These are phyloP conservation scores for Diabrotica virgifera DNA, from an alignment of 1,140 invertebrate species.

Conservation along the genomic window DNA sequence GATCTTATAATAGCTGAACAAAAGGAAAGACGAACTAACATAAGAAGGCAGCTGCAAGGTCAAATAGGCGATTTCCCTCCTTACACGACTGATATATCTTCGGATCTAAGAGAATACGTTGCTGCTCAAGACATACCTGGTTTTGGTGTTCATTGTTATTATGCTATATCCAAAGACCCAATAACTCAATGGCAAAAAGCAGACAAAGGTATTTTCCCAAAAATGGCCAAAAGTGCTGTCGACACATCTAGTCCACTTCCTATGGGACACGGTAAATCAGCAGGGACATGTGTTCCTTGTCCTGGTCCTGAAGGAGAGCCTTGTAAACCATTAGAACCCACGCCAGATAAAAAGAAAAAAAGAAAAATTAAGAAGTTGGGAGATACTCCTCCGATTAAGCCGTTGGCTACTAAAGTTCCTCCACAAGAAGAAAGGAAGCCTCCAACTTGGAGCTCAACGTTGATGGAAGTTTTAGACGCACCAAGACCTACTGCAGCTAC, in stretches of 20 bases:
- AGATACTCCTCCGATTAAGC: constrained; percentile 25
- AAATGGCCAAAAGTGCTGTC: constrained; percentile 31
- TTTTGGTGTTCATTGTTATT: constrained; percentile 48
- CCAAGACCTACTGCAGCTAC: neutral
- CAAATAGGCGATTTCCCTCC: constrained; percentile 35
- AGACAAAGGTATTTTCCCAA: constrained; percentile 41
- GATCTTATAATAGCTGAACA: constrained; percentile 38
- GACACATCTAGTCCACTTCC: constrained; percentile 21
- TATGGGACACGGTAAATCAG: neutral
- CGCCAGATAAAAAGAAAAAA: constrained; percentile 21
- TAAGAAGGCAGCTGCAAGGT: constrained; percentile 22
- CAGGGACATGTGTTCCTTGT: constrained; percentile 15
- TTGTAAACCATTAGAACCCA: constrained; percentile 13
- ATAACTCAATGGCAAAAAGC: constrained; percentile 42
- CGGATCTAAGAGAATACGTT: constrained; percentile 44
- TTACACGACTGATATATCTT: constrained; percentile 40
- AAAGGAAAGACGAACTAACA: constrained; percentile 27
- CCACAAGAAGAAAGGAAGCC: constrained; percentile 28
- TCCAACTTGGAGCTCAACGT: constrained; percentile 45
- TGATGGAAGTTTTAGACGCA: constrained; percentile 29
- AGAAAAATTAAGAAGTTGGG: constrained; percentile 23
- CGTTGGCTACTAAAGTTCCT: constrained; percentile 20
- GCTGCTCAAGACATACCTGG: constrained; percentile 48
- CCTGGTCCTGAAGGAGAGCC: constrained; percentile 25
- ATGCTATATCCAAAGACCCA: constrained; percentile 47